phyloP scores from a whole-genome alignment of 2,113 vertebrate genomes.

The Cebus imitator region DNA sequence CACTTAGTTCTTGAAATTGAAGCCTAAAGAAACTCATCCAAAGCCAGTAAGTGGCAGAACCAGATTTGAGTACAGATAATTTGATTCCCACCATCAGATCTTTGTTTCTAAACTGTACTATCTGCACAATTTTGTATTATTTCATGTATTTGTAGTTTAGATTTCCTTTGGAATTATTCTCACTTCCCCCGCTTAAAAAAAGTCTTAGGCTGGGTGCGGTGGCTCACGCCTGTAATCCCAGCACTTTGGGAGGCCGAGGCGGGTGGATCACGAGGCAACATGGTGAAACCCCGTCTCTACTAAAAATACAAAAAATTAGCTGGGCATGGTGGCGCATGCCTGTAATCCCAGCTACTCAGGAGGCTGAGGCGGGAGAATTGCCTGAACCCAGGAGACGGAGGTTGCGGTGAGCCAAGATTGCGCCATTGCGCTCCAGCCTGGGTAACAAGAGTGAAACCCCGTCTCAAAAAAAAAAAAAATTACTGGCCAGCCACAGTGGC shows the following conservation, averaged over 20 bases:
- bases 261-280: no score
- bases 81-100: not conserved
- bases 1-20: constrained; percentile 14
- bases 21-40: not conserved
- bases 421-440: no score
- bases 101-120: not conserved
- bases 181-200: not conserved
- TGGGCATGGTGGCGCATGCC: no score
- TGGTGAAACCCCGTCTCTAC: no score
- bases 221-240: no score
- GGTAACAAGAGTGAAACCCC: no score
- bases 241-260: no score
- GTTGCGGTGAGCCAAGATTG: no score
- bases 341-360: no score
- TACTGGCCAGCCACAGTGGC: not conserved
- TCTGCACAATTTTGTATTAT: not conserved
- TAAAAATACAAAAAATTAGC: no score
- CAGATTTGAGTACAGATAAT: not conserved
- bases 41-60: not conserved
- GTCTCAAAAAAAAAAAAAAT: not conserved
- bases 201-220: not conserved
- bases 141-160: not conserved
- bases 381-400: no score
- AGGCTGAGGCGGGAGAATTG: no score
- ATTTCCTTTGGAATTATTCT: not conserved